Evolutionary conservation across 2,888 invertebrate species (phyloP), one percentile per base, ranked within the genome.

Genomic region (Ariolimax columbianus): DNA sequence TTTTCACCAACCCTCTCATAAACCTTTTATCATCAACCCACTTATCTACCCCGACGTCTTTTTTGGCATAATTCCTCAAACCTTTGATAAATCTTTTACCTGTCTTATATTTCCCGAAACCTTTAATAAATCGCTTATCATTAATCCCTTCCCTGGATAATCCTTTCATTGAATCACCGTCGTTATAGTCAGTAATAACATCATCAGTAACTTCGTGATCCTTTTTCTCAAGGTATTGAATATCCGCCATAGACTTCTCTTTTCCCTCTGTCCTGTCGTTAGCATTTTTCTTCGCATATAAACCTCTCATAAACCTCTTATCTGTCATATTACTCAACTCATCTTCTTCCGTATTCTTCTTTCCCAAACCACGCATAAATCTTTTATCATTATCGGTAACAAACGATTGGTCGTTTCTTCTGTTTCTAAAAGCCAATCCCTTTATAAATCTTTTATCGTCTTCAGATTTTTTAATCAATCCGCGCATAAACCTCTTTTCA

Each of bases 241-340:
- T 38, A 19, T 43, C 77, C 7, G 47, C 47, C 47, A 17, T 17
- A 17, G 7, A 17, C 19, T 19, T 55, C 38, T 55, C 72, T 30
- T 40, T 26, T 17, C 17, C 23, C 38, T 55, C 72, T 30, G 40
- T 26, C 23, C 17, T 14, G 4, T 63, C 63, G n/a, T 63, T 66
- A 17, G 1, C 47, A n/a, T 63, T 30, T 30, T 78, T 78, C 66
- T 78, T 78, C 4, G 40, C 38, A 36, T 78, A 78, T 14, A 78
- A 40, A 63, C 80, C 80, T 72, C 55, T 70, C 70, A 81, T 81
- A 36, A 81, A 81, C 30, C 80, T 68, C 38, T 81, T 81, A 19
- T 70, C 70, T 2, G 38, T 0, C 14, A 40, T 7, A 26, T 14
- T 11, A 4, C 47, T 14, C 14, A 26, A 9, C 3, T 51, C 70